phyloP scores from a whole-genome alignment of 2,797 vertebrate genomes.

The Anguilla anguilla region DNA sequence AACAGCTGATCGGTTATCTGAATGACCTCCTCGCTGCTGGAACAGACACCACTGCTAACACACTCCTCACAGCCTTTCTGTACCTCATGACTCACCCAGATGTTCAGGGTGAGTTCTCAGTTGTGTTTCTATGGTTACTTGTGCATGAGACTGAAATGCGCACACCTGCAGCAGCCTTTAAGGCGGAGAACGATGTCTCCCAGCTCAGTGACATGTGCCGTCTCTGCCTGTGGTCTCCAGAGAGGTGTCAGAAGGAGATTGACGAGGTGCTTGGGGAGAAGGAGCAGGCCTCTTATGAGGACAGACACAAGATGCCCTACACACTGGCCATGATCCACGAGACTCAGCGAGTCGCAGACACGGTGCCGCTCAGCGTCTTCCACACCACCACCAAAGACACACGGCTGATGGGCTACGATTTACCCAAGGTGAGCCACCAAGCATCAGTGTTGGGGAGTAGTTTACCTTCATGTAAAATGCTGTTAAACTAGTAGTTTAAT shows the following conservation, averaged over 20 bases:
- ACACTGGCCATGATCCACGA: constrained; percentile 51
- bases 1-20: constrained; percentile 29
- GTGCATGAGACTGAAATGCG: background rate
- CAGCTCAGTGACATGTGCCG: constrained; percentile 27
- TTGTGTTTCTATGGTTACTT: too few relatives aligned
- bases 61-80: constrained; percentile 39
- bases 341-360: constrained; percentile 48
- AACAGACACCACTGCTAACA: constrained; percentile 42
- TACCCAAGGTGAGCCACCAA: constrained; percentile 50
- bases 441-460: too few relatives aligned
- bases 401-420: constrained; percentile 55
- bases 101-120: constrained; percentile 38
- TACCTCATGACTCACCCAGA: constrained; percentile 40
- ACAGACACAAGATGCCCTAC: constrained; percentile 44
- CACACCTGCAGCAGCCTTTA: background rate
- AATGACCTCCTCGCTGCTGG: constrained; percentile 38
- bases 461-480: too few relatives aligned
- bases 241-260: constrained; percentile 45
- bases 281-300: constrained; percentile 33
- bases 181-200: constrained; percentile 3
- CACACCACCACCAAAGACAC: constrained; percentile 50
- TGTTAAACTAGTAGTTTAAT: too few relatives aligned
- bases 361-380: constrained; percentile 48
- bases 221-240: constrained; percentile 20
- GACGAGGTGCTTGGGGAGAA: constrained; percentile 44